Evolutionary conservation across 2,888 invertebrate genomes (phyloP).

Genomic region (Nephrotoma guestfalica): DNA sequence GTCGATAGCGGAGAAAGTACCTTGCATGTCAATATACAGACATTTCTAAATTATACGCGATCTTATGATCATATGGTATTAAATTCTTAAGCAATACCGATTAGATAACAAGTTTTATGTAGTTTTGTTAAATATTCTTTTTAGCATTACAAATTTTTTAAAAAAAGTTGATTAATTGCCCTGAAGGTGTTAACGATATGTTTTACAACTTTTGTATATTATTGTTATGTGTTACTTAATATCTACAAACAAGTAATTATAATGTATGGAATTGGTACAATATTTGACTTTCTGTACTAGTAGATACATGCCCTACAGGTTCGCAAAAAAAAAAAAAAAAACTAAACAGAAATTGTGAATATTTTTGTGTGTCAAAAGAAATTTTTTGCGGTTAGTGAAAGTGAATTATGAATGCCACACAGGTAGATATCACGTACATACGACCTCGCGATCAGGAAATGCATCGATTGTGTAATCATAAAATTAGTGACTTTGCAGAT

Average conservation of each 20-base stretch:
- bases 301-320: neutral
- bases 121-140: neutral
- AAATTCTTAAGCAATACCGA: neutral
- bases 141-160: neutral
- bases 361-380: neutral
- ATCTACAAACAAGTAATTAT: neutral
- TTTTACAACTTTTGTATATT: neutral
- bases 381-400: neutral
- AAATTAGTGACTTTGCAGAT: too few species aligned
- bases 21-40: neutral
- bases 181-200: neutral
- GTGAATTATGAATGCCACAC: neutral
- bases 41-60: neutral
- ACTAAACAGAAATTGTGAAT: neutral
- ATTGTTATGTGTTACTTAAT: neutral
- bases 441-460: too few species aligned
- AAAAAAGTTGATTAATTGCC: neutral
- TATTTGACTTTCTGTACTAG: neutral
- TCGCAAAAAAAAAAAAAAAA: neutral
- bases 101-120: neutral
- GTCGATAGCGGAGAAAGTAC: neutral
- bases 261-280: neutral
- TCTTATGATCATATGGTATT: neutral
- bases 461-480: too few species aligned
- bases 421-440: too few species aligned